Evolutionary conservation across 2,113 vertebrate species (phyloP), one percentile per base, ranked within the genome.

Genomic region (Alectura lathami): DNA sequence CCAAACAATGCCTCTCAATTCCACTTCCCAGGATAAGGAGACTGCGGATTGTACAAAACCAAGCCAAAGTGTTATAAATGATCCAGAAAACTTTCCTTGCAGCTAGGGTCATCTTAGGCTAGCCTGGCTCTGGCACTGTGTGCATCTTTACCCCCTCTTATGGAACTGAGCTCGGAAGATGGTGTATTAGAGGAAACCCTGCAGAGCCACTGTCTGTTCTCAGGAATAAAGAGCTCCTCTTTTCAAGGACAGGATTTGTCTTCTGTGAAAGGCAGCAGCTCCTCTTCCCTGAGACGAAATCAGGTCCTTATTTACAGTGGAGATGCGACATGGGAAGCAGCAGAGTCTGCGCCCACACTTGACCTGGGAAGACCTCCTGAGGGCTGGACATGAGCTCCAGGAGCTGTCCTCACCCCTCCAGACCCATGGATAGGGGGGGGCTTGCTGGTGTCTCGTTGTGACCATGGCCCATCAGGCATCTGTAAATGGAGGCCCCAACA

Each of bases 371-470:
- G 76, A 94, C 96, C 89, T 83, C 3, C 1, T 9, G 69, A 83
- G 93, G 30, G 76, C 47, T 63, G 67, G 34, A 34, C 36, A 36
- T 3, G 15, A 12, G 57, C 86, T 91, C 48, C 80, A 42, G 89
- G 38, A 92, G 48, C 66, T 43, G 14, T 67, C 73, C 80, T 54
- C n/a, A 23, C 13, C 48, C 68, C 29, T 4, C 50, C 48, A 42
- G 72, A 56, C 62, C 53, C 0, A 0, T 0, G 0, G 17, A n/a
- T 1, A n/a, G n/a, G 3, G 62, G 29, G 30, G 0, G 1, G 72
- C 50, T 82, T 45, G 13, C 34, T 1, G 4, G 3, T 0, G 0
- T 32, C 66, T 72, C 48, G 4, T 5, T 12, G 42, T 69, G 79
- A n/a, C 79, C 42, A 50, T 4, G 53, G 48, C 18, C 43, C 3